Percentiles rank a stretch among this genome's conserved stretches.
Conservation (phyloP, 2,888 invertebrate species). For the Antheraea assamensis region DNA sequence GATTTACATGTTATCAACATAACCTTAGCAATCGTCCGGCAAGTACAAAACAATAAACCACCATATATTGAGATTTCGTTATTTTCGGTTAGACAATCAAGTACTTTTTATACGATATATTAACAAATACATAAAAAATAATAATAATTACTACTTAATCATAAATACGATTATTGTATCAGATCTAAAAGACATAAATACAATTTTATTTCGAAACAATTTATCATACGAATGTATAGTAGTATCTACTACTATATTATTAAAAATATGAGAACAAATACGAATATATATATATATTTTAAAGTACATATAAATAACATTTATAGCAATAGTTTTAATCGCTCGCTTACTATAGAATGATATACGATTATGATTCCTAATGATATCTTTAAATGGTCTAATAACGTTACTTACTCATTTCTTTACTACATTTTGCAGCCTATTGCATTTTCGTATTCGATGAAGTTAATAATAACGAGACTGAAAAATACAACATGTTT, state of each 20-base stretch:
- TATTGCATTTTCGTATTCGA: not conserved
- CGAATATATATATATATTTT: not conserved
- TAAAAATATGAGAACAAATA: not conserved
- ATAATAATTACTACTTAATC: not conserved
- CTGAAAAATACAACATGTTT: not conserved
- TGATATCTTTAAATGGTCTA: not conserved
- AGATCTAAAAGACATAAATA: not conserved
- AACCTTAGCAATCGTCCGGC: not conserved
- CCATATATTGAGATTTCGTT: not conserved
- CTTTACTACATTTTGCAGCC: not conserved
- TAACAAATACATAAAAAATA: not conserved
- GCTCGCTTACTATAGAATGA: not conserved
- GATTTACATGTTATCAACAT: not conserved
- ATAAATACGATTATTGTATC: not conserved
- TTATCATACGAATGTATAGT: not conserved
- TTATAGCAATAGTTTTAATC: not conserved
- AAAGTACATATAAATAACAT: not conserved
- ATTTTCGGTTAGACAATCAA: not conserved
- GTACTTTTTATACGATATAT: not conserved
- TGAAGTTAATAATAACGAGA: not conserved
- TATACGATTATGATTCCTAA: not conserved
- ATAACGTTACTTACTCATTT: too few relatives aligned
- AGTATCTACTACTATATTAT: not conserved
- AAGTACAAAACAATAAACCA: not conserved
- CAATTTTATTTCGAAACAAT: too few relatives aligned